Conservation (phyloP, 2,888 invertebrate genomes). For the Eudasyphora cyanicolor region DNA sequence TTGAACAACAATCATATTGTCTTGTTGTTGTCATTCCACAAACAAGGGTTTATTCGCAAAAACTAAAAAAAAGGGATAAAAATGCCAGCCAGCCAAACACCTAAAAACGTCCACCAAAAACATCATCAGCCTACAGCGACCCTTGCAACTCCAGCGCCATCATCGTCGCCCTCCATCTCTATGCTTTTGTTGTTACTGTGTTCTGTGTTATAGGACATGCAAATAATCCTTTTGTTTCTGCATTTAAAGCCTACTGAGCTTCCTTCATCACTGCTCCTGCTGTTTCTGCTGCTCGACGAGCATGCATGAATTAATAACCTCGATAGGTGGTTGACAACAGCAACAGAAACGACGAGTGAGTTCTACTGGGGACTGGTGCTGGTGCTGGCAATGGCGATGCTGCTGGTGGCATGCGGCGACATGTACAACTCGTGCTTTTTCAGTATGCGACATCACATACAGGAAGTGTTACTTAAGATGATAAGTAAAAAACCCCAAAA, state of each 20-base stretch:
- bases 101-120: slow-evolving; percentile 50
- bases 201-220: slow-evolving; percentile 6
- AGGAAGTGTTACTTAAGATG: slow-evolving; percentile 65
- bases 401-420: slow-evolving; percentile 48
- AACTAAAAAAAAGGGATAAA: slow-evolving; percentile 10
- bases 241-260: slow-evolving; percentile 61
- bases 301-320: slow-evolving; percentile 60
- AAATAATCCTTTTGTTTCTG: slow-evolving; percentile 59
- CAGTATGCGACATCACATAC: slow-evolving; percentile 64
- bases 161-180: slow-evolving; percentile 3
- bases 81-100: slow-evolving; percentile 14
- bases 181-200: slow-evolving; percentile 12
- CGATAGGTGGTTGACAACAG: slow-evolving; percentile 65
- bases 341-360: too few species aligned
- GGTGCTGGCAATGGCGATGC: not conserved
- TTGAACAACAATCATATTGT: slow-evolving; percentile 61
- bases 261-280: slow-evolving; percentile 27
- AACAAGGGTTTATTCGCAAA: slow-evolving; percentile 53
- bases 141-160: not conserved
- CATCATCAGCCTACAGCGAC: slow-evolving; percentile 22
- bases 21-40: slow-evolving; percentile 46
- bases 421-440: slow-evolving; percentile 26
- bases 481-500: slow-evolving; percentile 48
- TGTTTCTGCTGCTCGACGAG: slow-evolving; percentile 20
- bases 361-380: not conserved